phyloP scores from a whole-genome alignment of 2,113 vertebrate genomes.

The Petroica traversi region DNA sequence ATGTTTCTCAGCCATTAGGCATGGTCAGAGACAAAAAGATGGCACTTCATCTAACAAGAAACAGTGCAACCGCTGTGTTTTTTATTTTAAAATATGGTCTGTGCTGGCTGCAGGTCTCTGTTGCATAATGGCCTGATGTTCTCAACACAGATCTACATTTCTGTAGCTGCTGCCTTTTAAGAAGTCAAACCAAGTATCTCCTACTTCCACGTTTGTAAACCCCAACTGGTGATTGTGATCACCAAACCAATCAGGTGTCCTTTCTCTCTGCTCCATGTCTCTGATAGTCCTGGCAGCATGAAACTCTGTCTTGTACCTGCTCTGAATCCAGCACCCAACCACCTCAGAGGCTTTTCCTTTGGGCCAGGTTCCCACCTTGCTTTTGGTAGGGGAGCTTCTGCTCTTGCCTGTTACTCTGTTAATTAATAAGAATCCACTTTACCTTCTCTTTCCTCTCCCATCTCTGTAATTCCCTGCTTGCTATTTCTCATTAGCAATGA shows the following conservation, averaged over 20 bases:
- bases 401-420: neutral
- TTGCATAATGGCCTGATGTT: neutral
- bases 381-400: neutral
- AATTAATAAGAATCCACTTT: neutral
- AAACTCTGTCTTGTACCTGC: neutral
- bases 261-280: neutral
- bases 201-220: neutral
- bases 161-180: neutral
- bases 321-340: neutral
- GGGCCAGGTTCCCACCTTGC: neutral
- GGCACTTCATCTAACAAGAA: neutral
- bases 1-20: neutral
- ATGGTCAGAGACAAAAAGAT: neutral
- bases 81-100: neutral
- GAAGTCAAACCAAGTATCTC: neutral
- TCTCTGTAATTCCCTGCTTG: constrained; percentile 25
- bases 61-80: neutral
- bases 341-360: neutral
- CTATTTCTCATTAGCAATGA: constrained; percentile 27
- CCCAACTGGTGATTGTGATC: neutral
- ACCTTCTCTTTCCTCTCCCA: neutral
- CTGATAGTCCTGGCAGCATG: neutral
- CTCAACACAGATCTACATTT: neutral
- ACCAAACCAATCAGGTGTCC: neutral
- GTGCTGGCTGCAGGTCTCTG: neutral